Percentiles rank a stretch among this genome's conserved stretches.
Conservation (phyloP, 1,140 invertebrate species). For the Acyrthosiphon pisum region DNA sequence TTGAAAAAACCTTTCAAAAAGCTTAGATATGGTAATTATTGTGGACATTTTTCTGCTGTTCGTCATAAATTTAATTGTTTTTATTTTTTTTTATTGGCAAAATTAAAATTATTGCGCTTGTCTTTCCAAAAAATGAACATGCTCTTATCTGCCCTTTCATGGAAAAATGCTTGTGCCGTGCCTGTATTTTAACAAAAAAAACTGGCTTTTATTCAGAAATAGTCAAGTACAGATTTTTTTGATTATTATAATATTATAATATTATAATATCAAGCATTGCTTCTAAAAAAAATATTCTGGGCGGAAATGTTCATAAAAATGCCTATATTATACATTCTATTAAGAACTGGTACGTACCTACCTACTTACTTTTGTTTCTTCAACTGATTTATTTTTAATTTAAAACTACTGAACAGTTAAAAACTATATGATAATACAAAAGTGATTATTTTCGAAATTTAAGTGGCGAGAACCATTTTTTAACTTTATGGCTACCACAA, state of each 20-base stretch:
- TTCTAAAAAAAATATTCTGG: not conserved
- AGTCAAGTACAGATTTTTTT: not conserved
- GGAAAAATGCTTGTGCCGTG: too few relatives aligned
- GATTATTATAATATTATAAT: not conserved
- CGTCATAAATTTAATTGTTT: not conserved
- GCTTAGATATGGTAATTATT: not conserved
- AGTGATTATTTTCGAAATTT: not conserved
- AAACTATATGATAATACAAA: not conserved
- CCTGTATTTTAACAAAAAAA: too few relatives aligned
- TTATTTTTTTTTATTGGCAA: too few relatives aligned
- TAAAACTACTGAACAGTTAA: not conserved
- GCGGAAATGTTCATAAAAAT: not conserved
- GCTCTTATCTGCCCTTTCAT: too few relatives aligned
- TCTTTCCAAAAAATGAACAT: not conserved
- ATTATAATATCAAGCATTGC: not conserved
- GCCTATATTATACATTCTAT: too few relatives aligned
- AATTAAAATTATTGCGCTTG: too few relatives aligned
- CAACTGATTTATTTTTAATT: too few relatives aligned
- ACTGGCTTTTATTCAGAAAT: too few relatives aligned
- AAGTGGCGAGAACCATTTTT: not conserved
- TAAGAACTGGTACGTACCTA: too few relatives aligned
- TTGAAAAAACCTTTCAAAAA: conserved; percentile 7
- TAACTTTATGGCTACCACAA: not conserved
- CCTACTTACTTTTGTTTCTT: too few relatives aligned
- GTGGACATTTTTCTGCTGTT: not conserved